Evolutionary conservation across 2,113 vertebrate genomes (phyloP).

Genomic region (Pantherophis guttatus): DNA sequence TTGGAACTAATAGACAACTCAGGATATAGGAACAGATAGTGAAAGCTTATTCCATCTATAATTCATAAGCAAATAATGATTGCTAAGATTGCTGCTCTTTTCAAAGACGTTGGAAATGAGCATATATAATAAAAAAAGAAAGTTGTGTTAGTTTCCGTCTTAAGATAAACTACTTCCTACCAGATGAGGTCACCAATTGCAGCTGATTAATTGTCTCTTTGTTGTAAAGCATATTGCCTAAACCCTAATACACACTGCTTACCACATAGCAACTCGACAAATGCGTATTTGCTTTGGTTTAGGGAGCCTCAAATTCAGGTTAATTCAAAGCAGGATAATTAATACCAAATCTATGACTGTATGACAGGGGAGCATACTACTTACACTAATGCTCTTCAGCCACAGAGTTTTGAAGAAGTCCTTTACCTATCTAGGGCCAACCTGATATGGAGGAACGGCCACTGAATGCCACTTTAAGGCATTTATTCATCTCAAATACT

Average conservation of each 20-base stretch:
- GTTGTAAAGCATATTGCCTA: not conserved
- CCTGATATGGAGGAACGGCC: not conserved
- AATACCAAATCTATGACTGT: not conserved
- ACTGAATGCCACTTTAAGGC: not conserved
- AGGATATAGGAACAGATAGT: not conserved
- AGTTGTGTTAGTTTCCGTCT: not conserved
- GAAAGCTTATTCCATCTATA: not conserved
- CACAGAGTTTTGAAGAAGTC: not conserved
- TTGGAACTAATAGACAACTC: slow-evolving; percentile 2
- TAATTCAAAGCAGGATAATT: not conserved
- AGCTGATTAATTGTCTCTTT: not conserved
- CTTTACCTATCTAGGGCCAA: not conserved
- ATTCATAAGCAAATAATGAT: not conserved
- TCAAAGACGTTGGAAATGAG: not conserved
- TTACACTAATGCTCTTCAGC: not conserved
- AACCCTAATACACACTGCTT: not conserved
- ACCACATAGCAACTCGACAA: not conserved
- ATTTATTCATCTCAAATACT: not conserved
- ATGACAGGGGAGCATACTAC: not conserved
- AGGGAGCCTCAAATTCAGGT: not conserved
- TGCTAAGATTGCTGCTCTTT: not conserved
- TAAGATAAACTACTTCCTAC: not conserved
- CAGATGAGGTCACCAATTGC: not conserved
- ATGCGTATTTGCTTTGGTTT: not conserved
- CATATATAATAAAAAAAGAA: not conserved